Conservation (phyloP, 2,113 vertebrate genomes). For the Oreochromis aureus region DNA sequence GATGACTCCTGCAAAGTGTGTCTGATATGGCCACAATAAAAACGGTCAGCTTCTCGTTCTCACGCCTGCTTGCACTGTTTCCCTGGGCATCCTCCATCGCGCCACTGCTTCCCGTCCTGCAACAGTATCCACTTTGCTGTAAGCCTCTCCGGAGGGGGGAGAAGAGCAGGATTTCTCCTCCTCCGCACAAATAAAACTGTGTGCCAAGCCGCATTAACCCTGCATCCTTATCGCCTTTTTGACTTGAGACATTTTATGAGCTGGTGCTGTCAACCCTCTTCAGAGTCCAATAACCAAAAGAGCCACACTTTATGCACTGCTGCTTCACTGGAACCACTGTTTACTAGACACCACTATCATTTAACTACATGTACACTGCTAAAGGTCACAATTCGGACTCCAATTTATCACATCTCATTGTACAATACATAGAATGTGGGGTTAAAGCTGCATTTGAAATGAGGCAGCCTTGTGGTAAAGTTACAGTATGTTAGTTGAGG, state of each 20-base stretch:
- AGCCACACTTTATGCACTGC: constrained; percentile 44
- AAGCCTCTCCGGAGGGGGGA: not conserved
- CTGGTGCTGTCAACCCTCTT: constrained; percentile 22
- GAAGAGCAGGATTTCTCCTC: constrained; percentile 3
- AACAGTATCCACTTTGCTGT: constrained; percentile 24
- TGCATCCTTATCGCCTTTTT: constrained; percentile 55
- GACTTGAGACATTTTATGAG: constrained; percentile 65
- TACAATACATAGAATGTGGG: not conserved
- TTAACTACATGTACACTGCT: constrained; percentile 16
- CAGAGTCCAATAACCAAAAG: constrained; percentile 22
- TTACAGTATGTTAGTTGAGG: not conserved
- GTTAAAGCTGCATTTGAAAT: not conserved
- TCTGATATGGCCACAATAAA: not conserved
- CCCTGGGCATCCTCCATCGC: not conserved
- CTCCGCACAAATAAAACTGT: constrained; percentile 57
- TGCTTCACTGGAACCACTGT: constrained; percentile 26
- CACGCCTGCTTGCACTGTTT: not conserved
- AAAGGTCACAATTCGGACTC: constrained; percentile 44
- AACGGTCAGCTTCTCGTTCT: not conserved
- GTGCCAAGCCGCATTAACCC: constrained; percentile 57
- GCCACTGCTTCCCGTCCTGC: not conserved
- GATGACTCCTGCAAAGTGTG: not conserved
- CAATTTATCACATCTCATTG: constrained; percentile 24
- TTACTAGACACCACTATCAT: constrained; percentile 37
- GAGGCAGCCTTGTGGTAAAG: not conserved